Evolutionary conservation across 2,797 vertebrate genomes (phyloP).

Genomic region (Parotocinclus haroldoi): DNA sequence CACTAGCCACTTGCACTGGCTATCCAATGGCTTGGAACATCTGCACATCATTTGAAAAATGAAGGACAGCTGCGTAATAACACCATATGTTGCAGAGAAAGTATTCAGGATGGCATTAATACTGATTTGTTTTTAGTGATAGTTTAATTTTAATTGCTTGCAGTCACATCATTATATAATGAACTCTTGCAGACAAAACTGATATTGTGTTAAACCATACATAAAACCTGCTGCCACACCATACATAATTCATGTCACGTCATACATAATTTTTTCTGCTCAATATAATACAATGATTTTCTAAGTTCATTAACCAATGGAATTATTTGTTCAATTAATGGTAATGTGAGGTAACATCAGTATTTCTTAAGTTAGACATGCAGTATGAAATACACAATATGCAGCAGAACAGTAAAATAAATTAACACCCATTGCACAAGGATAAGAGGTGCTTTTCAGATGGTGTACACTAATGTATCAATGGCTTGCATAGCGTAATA

Average conservation of each 20-base stretch:
- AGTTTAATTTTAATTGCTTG: too few species aligned
- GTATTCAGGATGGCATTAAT: background rate
- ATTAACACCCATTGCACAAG: too few species aligned
- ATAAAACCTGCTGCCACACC: background rate
- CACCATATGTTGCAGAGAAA: slow-evolving; percentile 17
- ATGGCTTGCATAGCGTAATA: too few species aligned
- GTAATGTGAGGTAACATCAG: background rate
- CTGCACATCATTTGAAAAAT: slow-evolving; percentile 4
- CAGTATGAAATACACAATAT: too few species aligned
- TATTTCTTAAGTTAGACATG: background rate
- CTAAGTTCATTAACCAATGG: background rate
- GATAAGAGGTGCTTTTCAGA: too few species aligned
- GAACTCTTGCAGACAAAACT: background rate
- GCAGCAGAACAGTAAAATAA: too few species aligned
- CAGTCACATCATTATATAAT: background rate
- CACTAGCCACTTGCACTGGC: background rate
- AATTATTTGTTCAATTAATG: background rate
- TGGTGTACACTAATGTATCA: too few species aligned
- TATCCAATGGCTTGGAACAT: slow-evolving; percentile 10
- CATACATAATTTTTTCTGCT: slow-evolving; percentile 13
- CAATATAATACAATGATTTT: background rate
- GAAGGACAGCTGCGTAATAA: background rate
- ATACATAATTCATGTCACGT: too few species aligned
- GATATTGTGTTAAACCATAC: background rate
- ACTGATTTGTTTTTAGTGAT: background rate